Percentiles rank a stretch among this genome's conserved stretches.
Evolutionary conservation across 2,888 invertebrate species (phyloP).

Genomic region (Beris morrisii): DNA sequence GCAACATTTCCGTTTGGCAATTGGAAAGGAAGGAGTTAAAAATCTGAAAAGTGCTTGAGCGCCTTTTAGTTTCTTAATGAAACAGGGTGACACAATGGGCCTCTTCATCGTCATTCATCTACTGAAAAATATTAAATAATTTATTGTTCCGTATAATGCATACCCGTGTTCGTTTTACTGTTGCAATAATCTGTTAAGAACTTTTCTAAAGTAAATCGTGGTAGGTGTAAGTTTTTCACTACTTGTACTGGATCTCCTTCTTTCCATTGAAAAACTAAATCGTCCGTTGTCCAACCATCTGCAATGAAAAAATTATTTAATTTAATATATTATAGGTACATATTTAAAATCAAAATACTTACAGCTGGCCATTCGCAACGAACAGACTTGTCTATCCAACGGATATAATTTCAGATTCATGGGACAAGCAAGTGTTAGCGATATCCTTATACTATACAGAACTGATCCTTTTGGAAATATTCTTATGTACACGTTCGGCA

Average conservation of each 20-base stretch:
- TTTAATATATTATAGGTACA: neutral
- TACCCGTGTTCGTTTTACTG: conserved; percentile 95
- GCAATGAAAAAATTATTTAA: conserved; percentile 36
- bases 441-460: conserved; percentile 96
- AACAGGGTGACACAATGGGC: too few relatives aligned
- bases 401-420: conserved; percentile 98
- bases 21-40: too few relatives aligned
- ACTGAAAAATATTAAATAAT: too few relatives aligned
- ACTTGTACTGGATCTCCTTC: conserved; percentile 95
- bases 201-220: conserved; percentile 91
- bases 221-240: conserved; percentile 89
- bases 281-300: conserved; percentile 98
- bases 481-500: conserved; percentile 96
- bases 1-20: too few relatives aligned
- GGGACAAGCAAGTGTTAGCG: conserved; percentile 92
- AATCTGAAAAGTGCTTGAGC: too few relatives aligned
- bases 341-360: conserved; percentile 59
- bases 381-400: conserved; percentile 92
- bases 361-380: conserved; percentile 96
- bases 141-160: too few relatives aligned
- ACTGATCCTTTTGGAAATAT: conserved; percentile 95
- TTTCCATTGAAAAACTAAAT: conserved; percentile 95
- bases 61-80: too few relatives aligned
- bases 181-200: conserved; percentile 95
- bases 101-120: too few relatives aligned